phyloP scores from a whole-genome alignment of 2,888 invertebrate species.

The Gisinianus flammeolus region DNA sequence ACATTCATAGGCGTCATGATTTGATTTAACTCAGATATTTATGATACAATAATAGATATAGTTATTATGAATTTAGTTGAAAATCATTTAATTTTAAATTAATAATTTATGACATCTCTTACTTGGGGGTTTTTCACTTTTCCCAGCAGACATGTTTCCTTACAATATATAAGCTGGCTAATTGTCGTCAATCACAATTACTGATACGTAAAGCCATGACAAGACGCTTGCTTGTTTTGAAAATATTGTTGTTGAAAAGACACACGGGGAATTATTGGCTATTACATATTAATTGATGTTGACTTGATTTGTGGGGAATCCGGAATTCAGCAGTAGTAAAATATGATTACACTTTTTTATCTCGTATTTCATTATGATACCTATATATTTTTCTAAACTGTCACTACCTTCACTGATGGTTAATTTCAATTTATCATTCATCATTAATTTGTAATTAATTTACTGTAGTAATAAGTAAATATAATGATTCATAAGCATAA shows the following conservation, averaged over 20 bases:
- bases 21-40: background rate
- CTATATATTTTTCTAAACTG: too few relatives aligned
- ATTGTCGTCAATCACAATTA: background rate
- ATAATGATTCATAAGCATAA: background rate
- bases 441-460: too few relatives aligned
- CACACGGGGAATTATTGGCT: background rate
- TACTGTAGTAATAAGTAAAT: background rate
- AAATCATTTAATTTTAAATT: constrained; percentile 1
- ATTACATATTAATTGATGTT: background rate
- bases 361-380: too few relatives aligned
- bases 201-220: too few relatives aligned
- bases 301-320: background rate
- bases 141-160: constrained; percentile 41
- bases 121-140: constrained; percentile 44
- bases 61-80: background rate
- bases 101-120: constrained; percentile 1
- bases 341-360: too few relatives aligned
- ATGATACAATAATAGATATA: background rate
- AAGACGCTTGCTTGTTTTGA: background rate
- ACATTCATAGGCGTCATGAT: background rate
- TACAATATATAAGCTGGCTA: background rate
- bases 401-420: too few relatives aligned
- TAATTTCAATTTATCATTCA: too few relatives aligned
- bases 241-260: background rate
- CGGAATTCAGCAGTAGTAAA: background rate